Evolutionary conservation across 2,888 invertebrate genomes (phyloP), one percentile per base, ranked within the genome.

Genomic region (Drosophila ustulata): DNA sequence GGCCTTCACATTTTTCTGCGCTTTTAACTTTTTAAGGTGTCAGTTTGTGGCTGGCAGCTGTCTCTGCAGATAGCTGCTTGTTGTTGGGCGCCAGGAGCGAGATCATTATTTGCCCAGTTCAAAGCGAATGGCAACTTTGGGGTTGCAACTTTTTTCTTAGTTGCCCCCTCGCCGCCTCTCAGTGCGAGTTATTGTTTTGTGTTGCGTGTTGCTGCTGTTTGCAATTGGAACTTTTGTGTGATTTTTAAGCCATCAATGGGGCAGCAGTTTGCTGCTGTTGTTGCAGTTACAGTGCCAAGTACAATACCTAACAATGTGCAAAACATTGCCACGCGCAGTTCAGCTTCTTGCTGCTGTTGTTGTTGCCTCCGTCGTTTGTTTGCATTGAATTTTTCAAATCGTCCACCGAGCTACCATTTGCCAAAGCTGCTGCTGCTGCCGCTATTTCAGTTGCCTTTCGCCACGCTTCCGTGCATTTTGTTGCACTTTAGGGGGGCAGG

Each of bases 331-430:
- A 45, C 13, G 18, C 57, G 51, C 30, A 55, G 59, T 18, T 41
- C 39, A 18, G 39, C 18, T 64, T 74, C 34, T 39, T 11, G 63
- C 32, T 52, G 49, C 63, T 63, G 66, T 66, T 71, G 52, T 18
- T 58, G 66, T 59, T 77, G 66, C 55, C 61, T 58, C 46, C 67
- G 52, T 41, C 46, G 61, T 72, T 81, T 76, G 72, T 73, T 84
- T 81, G 76, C 69, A 73, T 87, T 81, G 82, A 66, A 81, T 87
- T 82, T 82, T 82, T 73, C 71, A 82, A 87, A 82, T 73, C 79
- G 82, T 69, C 65, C 71, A 63, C 63, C 65, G 66, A 80, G 25
- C 81, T 71, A 68, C 68, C 78, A 83, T 86, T 87, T 87, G 75
- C 56, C 64, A 83, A 87, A 86, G 82, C 87, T 86, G 75, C 66